A percentile compares a stretch with the other conserved stretches of the same genome.
phyloP scores from a whole-genome alignment of 2,888 invertebrate species.

The Linnaemya vulpina region DNA sequence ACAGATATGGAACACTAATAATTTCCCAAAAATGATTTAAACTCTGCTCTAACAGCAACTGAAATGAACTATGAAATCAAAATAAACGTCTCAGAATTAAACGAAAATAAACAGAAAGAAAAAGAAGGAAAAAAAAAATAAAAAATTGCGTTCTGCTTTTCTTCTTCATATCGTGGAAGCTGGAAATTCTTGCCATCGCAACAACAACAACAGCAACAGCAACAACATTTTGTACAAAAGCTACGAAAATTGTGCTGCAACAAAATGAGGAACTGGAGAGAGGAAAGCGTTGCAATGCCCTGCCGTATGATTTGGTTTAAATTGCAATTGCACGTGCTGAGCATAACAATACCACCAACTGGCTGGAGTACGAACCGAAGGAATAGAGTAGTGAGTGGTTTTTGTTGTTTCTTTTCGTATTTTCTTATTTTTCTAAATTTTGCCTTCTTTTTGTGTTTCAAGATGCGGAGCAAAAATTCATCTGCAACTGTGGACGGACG shows the following conservation, averaged over 20 bases:
- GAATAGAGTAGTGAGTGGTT: slow-evolving; percentile 34
- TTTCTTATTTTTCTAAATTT: slow-evolving; percentile 3
- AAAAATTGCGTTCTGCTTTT: neutral
- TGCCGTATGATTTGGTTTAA: slow-evolving; percentile 70
- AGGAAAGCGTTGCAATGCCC: slow-evolving; percentile 62
- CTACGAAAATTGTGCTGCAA: slow-evolving; percentile 31
- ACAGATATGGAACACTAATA: slow-evolving; percentile 51
- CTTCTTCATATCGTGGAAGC: neutral
- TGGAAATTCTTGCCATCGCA: slow-evolving; percentile 4
- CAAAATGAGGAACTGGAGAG: slow-evolving; percentile 21
- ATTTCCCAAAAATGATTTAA: slow-evolving; percentile 39
- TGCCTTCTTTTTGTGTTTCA: slow-evolving; percentile 31
- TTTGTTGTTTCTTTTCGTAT: neutral
- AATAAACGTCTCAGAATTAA: slow-evolving; percentile 46
- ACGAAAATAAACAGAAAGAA: slow-evolving; percentile 36
- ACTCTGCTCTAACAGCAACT: slow-evolving; percentile 26
- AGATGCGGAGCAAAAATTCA: slow-evolving; percentile 55
- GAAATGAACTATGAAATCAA: slow-evolving; percentile 62
- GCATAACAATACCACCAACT: slow-evolving; percentile 71
- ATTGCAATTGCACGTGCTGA: slow-evolving; percentile 72
- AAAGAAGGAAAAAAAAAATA: slow-evolving; percentile 17
- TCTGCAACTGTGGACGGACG: slow-evolving; percentile 37
- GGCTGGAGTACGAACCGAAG: slow-evolving; percentile 20
- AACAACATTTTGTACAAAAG: neutral
- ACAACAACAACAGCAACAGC: slow-evolving; percentile 26